These are phyloP conservation scores for Camelus dromedarius DNA, from an alignment of 2,113 vertebrate genomes.

Conservation along the genomic window DNA sequence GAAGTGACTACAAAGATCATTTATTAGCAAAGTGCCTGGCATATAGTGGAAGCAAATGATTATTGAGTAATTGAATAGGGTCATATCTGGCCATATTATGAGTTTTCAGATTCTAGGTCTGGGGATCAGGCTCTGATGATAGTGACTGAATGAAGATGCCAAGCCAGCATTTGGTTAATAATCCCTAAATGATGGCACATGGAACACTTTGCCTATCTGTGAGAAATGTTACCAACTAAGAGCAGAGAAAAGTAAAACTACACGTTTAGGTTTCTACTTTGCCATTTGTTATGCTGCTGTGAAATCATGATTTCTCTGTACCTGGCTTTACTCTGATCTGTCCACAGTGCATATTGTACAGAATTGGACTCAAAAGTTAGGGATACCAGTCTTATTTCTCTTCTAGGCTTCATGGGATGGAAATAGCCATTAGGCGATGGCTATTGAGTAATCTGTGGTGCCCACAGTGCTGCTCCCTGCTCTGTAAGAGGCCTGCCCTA, in stretches of 20 bases:
- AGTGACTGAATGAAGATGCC: background rate
- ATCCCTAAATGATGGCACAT: background rate
- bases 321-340: background rate
- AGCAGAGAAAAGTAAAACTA: background rate
- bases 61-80: background rate
- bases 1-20: background rate
- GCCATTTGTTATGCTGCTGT: background rate
- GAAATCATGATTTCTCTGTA: background rate
- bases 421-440: background rate
- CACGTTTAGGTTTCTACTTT: slow-evolving; percentile 34
- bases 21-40: background rate
- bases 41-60: background rate
- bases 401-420: background rate
- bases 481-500: slow-evolving; percentile 39
- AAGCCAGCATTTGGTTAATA: background rate
- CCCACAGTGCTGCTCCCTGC: background rate
- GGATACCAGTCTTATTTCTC: background rate
- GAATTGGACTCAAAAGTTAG: slow-evolving; percentile 10
- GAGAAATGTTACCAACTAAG: slow-evolving; percentile 44
- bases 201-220: background rate
- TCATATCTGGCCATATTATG: background rate
- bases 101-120: background rate
- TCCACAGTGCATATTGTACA: background rate
- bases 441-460: slow-evolving; percentile 13
- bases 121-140: background rate